Evolutionary conservation across 1,140 invertebrate species (phyloP), one percentile per base, ranked within the genome.

Genomic region (Globodera rostochiensis): DNA sequence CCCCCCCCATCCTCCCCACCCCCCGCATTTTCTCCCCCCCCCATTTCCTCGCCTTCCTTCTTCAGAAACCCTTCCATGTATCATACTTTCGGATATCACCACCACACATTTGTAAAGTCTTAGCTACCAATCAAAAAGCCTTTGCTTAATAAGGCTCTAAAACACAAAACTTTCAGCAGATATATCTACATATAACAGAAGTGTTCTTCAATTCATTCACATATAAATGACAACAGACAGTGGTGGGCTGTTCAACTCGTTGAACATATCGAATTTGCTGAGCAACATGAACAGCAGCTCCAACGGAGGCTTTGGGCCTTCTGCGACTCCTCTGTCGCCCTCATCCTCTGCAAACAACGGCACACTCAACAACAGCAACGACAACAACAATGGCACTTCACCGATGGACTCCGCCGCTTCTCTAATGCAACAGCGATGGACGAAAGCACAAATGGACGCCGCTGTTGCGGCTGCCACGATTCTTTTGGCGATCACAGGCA

Each of bases 381-480:
- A 74, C 21, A 57, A 57, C 25, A 6, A 73, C 46, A 73, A 73
- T 45, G 47, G 7, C 47, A 47, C 64, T 57, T 76, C 15, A 46
- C 66, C 45, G n/a, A 21, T 76, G n/a, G 49, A 60, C 66, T 57
- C 46, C 57, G 57, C 13, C 15, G 46, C 66, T 53, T 45, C 6
- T 64, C 66, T 19, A 76, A 76, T 76, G 74, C 45, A 70, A 69
- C 70, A 69, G 77, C n/a, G 66, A n/a, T 3, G 19, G 77, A 64
- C 49, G 45, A 78, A 66, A 49, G 64, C 70, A 46, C 77, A 78
- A 69, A 64, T 66, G 77, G 77, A 78, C n/a, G 77, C 77, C 11
- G 77, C 66, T 53, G 77, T 64, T 25, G 77, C 77, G 11, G 77
- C 77, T 69, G 77, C 77, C 46, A 64, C 77, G 6, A 64, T 78